Percentiles rank a stretch among this genome's conserved stretches.
phyloP scores from a whole-genome alignment of 2,888 invertebrate genomes.

The Dascillus cervinus region DNA sequence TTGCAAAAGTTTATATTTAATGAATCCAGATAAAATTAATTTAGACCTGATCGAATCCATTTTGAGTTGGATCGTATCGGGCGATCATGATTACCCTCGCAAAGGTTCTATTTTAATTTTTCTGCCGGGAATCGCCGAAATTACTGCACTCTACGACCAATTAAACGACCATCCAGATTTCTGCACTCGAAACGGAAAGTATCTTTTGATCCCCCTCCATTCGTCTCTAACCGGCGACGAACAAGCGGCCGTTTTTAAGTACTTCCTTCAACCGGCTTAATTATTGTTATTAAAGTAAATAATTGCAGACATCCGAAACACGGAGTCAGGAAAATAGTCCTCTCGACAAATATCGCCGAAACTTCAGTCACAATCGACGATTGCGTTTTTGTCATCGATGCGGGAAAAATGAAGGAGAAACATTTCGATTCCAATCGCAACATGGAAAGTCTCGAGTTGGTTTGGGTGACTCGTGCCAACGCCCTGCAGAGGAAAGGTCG shows the following conservation, averaged over 20 bases:
- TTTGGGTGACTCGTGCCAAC: conserved; percentile 88
- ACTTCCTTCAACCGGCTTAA: background rate
- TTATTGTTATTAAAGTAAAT: background rate
- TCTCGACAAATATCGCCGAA: conserved; percentile 91
- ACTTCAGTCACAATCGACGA: conserved; percentile 94
- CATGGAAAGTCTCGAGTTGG: conserved; percentile 79
- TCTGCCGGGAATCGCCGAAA: conserved; percentile 73
- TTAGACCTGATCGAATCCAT: conserved; percentile 67
- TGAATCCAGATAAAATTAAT: conserved; percentile 72
- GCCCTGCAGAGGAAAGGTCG: conserved; percentile 83
- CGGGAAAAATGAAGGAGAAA: conserved; percentile 89
- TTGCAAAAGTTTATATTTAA: conserved; percentile 66
- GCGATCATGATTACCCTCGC: conserved; percentile 59
- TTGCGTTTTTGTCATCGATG: conserved; percentile 89
- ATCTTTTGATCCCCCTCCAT: conserved; percentile 73
- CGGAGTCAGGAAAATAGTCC: conserved; percentile 76
- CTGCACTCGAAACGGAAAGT: conserved; percentile 56
- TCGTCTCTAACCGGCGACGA: conserved; percentile 79
- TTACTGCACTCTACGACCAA: conserved; percentile 62
- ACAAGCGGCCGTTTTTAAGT: conserved; percentile 64
- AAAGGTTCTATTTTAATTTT: conserved; percentile 74
- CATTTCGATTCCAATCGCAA: conserved; percentile 73
- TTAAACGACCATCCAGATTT: conserved; percentile 58
- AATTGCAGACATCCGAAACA: conserved; percentile 55
- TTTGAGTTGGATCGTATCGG: conserved; percentile 61